Percentiles rank a stretch among this genome's conserved stretches.
Conservation (phyloP, 2,888 invertebrate genomes). For the Platycheirus albimanus region DNA sequence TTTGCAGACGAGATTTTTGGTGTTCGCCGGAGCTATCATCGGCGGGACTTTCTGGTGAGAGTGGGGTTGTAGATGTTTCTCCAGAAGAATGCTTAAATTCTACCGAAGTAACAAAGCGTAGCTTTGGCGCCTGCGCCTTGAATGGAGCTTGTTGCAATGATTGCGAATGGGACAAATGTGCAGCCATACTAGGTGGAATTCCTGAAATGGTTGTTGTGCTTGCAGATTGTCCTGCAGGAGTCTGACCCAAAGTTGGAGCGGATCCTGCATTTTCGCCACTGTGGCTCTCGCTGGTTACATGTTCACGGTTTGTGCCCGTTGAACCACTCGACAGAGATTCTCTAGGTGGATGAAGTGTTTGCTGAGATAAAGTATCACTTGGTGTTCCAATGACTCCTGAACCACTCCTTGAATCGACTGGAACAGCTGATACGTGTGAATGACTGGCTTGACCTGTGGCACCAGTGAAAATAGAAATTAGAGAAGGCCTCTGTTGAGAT, state of each 20-base stretch:
- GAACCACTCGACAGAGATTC: slow-evolving; percentile 86
- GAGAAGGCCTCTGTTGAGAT: slow-evolving; percentile 86
- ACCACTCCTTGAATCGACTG: slow-evolving; percentile 82
- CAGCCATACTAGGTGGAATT: slow-evolving; percentile 80
- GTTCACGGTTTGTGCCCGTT: slow-evolving; percentile 83
- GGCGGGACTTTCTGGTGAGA: slow-evolving; percentile 89
- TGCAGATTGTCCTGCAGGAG: slow-evolving; percentile 76
- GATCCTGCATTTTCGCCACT: slow-evolving; percentile 80
- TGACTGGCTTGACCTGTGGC: slow-evolving; percentile 83
- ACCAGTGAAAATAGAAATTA: slow-evolving; percentile 88
- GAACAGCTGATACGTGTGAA: slow-evolving; percentile 81
- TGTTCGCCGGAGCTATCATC: slow-evolving; percentile 87
- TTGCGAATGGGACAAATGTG: slow-evolving; percentile 83
- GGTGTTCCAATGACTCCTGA: slow-evolving; percentile 82
- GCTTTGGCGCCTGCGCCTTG: slow-evolving; percentile 85
- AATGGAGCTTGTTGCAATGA: slow-evolving; percentile 82
- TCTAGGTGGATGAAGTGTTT: slow-evolving; percentile 82
- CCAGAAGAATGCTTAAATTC: slow-evolving; percentile 92
- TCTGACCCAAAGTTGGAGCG: slow-evolving; percentile 78
- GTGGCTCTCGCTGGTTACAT: slow-evolving; percentile 82
- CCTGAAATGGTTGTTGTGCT: slow-evolving; percentile 77
- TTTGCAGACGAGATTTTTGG: slow-evolving; percentile 88
- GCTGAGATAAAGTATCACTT: slow-evolving; percentile 82
- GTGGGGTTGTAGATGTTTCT: slow-evolving; percentile 89
- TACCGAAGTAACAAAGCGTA: slow-evolving; percentile 92